Evolutionary conservation across 2,888 invertebrate genomes (phyloP).

Genomic region (Apodemia hepburni): DNA sequence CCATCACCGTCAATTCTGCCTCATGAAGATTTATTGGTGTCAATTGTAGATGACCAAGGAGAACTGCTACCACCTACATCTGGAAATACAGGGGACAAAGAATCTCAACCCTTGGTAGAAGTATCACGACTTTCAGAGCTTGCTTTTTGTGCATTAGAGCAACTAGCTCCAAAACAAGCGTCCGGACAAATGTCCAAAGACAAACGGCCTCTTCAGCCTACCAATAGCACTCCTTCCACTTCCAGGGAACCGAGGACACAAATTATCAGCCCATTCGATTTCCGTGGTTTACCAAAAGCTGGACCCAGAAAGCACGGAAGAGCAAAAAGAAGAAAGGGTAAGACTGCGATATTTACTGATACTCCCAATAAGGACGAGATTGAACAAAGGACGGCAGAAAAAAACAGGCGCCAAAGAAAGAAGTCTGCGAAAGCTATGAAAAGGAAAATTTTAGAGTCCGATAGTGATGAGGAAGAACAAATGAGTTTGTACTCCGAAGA

Average conservation of each 20-base stretch:
- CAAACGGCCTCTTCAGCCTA: background rate
- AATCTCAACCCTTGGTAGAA: background rate
- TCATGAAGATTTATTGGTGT: too few relatives aligned
- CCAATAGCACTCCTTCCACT: background rate
- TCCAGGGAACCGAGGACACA: background rate
- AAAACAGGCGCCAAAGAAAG: background rate
- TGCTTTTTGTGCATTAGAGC: background rate
- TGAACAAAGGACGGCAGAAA: background rate
- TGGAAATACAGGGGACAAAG: too few relatives aligned
- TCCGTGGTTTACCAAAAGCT: background rate
- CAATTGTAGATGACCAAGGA: too few relatives aligned
- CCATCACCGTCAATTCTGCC: too few relatives aligned
- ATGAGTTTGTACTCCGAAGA: conserved; percentile 1
- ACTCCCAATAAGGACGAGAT: background rate
- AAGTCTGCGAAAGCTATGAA: background rate
- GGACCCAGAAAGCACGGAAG: background rate
- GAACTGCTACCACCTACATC: too few relatives aligned
- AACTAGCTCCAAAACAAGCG: background rate
- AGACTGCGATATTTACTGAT: background rate
- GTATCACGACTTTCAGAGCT: background rate
- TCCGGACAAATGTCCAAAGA: background rate
- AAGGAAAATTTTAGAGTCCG: background rate
- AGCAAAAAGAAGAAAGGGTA: background rate
- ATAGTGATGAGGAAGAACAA: background rate
- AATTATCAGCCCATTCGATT: background rate